phyloP scores from a whole-genome alignment of 2,113 vertebrate genomes.

The Tyto alba region DNA sequence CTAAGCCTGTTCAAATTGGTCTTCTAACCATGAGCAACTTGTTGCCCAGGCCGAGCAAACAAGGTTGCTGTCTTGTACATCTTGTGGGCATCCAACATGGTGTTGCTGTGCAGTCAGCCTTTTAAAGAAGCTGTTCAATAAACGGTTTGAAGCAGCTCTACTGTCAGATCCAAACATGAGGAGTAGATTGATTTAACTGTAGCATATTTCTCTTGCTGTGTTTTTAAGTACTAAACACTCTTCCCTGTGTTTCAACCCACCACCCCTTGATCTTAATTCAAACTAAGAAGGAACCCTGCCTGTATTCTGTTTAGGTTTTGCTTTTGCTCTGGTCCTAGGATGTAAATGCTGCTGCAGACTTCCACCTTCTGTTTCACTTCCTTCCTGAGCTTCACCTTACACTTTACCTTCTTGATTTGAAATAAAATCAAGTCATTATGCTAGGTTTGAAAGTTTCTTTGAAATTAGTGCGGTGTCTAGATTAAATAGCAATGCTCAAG shows the following conservation, averaged over 20 bases:
- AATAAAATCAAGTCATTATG: background rate
- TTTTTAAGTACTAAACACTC: background rate
- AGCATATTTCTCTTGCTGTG: background rate
- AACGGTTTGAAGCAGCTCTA: background rate
- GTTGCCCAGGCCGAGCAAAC: background rate
- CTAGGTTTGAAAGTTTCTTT: background rate
- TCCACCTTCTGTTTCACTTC: background rate
- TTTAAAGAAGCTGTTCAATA: background rate
- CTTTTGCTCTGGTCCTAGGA: background rate
- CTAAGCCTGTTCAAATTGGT: background rate
- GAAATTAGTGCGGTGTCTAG: background rate
- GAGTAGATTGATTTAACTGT: background rate
- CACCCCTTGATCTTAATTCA: background rate
- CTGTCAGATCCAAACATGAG: background rate
- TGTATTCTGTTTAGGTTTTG: background rate
- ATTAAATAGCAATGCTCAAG: background rate
- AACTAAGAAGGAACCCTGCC: background rate
- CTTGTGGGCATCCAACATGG: background rate
- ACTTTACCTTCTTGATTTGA: background rate
- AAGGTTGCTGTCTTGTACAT: background rate
- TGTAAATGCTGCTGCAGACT: background rate
- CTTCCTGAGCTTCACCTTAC: background rate
- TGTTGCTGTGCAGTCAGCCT: background rate
- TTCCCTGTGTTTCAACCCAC: background rate
- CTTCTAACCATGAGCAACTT: background rate